Conservation (phyloP, 2,888 invertebrate genomes). For the Phrixothrix hirtus region DNA sequence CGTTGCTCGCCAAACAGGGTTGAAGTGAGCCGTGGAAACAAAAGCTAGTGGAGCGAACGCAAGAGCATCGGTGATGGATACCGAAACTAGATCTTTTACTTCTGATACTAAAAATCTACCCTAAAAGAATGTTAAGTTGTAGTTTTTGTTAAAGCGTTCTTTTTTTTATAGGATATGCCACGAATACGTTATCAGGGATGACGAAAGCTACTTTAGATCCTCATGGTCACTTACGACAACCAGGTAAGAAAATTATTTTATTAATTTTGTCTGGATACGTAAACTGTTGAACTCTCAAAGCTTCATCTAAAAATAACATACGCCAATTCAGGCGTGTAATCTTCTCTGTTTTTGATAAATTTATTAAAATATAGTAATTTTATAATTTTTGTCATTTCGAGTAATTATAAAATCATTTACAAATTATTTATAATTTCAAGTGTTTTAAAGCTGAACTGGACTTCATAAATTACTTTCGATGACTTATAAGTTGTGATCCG, state of each 20-base stretch:
- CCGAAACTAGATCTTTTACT: constrained; percentile 27
- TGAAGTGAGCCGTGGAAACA: constrained; percentile 53
- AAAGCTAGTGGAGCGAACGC: constrained; percentile 49
- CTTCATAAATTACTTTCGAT: no score
- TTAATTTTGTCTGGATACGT: no score
- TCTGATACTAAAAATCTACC: constrained; percentile 17
- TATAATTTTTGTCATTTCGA: no score
- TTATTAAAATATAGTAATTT: no score
- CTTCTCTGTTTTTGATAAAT: no score
- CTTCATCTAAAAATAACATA: no score
- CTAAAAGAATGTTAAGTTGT: constrained; percentile 12
- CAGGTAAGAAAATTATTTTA: constrained; percentile 65
- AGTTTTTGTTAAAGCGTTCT: constrained; percentile 29
- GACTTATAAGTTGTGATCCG: no score
- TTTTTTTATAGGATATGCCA: constrained; percentile 78
- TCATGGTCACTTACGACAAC: constrained; percentile 87
- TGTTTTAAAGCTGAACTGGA: no score
- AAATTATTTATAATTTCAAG: no score
- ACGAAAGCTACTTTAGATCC: constrained; percentile 84
- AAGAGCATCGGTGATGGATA: constrained; percentile 32
- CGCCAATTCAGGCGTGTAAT: no score
- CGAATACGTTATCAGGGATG: constrained; percentile 77
- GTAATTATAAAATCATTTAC: no score
- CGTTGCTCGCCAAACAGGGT: constrained; percentile 50
- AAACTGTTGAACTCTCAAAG: no score